Percentiles rank a stretch among this genome's conserved stretches.
Evolutionary conservation across 2,888 invertebrate genomes (phyloP).

Genomic region (Diplolepis rosae): DNA sequence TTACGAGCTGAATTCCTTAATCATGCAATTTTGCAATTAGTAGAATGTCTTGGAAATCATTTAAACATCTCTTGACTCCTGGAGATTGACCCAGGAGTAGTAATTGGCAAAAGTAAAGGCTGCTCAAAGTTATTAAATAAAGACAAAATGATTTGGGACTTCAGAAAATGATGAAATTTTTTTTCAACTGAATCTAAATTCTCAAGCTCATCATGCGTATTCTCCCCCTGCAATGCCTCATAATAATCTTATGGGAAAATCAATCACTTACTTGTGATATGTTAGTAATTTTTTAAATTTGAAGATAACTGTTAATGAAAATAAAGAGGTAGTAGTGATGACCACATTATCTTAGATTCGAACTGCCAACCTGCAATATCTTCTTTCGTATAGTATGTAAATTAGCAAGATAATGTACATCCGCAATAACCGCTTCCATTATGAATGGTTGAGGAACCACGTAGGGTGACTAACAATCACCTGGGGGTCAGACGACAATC

Average conservation of each 20-base stretch:
- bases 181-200: not conserved
- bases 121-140: constrained; percentile 13
- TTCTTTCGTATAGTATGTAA: constrained; percentile 13
- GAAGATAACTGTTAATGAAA: not conserved
- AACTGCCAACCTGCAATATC: not conserved
- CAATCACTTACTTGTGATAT: too few species aligned
- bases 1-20: constrained; percentile 18
- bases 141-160: not conserved
- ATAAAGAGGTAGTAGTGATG: not conserved
- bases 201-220: not conserved
- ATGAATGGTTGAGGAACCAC: constrained; percentile 25
- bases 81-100: not conserved
- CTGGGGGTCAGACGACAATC: constrained; percentile 18
- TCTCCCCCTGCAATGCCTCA: not conserved
- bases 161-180: not conserved
- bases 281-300: not conserved
- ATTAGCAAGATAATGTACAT: constrained; percentile 29
- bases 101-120: constrained; percentile 30
- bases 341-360: not conserved
- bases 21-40: constrained; percentile 13
- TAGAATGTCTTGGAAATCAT: constrained; percentile 10
- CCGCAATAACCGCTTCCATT: constrained; percentile 26
- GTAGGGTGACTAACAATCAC: constrained; percentile 23
- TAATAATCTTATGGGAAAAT: not conserved
- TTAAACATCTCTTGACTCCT: not conserved